These are phyloP conservation scores for Ceraclea dissimilis DNA, from an alignment of 2,888 invertebrate genomes.

Conservation along the genomic window DNA sequence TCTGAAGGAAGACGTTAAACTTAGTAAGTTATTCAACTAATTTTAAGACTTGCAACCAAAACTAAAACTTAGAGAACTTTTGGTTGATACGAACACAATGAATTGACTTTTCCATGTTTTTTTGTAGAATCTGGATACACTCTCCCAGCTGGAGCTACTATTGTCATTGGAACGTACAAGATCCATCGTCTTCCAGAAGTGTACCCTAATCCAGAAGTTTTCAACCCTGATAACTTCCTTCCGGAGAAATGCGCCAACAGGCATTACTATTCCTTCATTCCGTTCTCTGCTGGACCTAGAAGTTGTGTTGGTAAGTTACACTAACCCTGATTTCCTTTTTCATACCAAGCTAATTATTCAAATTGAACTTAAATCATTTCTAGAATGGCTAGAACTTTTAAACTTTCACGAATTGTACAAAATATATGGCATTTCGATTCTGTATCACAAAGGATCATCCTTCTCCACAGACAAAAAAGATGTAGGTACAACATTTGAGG, in stretches of 20 bases:
- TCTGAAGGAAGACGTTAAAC: constrained; percentile 61
- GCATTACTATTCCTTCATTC: constrained; percentile 74
- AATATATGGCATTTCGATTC: too few relatives aligned
- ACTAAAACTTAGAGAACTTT: too few relatives aligned
- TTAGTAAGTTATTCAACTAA: constrained; percentile 48
- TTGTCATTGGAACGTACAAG: constrained; percentile 57
- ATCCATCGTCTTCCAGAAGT: constrained; percentile 64
- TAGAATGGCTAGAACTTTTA: background rate
- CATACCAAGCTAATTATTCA: too few relatives aligned
- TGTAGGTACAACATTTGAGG: too few relatives aligned
- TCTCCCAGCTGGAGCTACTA: constrained; percentile 63
- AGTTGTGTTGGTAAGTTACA: constrained; percentile 68
- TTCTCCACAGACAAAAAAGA: too few relatives aligned
- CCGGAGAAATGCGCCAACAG: constrained; percentile 70
- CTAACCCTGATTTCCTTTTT: background rate
- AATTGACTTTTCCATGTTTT: constrained; percentile 15
- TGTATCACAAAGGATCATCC: too few relatives aligned
- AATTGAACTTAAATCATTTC: background rate
- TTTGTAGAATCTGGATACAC: constrained; percentile 54
- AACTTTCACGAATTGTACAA: background rate
- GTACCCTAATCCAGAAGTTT: constrained; percentile 69
- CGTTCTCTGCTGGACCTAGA: constrained; percentile 77
- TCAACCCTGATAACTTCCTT: constrained; percentile 80
- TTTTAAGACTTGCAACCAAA: background rate
- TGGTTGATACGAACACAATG: background rate